These are phyloP conservation scores for Monochamus saltuarius DNA, from an alignment of 1,140 invertebrate genomes.

Conservation along the genomic window DNA sequence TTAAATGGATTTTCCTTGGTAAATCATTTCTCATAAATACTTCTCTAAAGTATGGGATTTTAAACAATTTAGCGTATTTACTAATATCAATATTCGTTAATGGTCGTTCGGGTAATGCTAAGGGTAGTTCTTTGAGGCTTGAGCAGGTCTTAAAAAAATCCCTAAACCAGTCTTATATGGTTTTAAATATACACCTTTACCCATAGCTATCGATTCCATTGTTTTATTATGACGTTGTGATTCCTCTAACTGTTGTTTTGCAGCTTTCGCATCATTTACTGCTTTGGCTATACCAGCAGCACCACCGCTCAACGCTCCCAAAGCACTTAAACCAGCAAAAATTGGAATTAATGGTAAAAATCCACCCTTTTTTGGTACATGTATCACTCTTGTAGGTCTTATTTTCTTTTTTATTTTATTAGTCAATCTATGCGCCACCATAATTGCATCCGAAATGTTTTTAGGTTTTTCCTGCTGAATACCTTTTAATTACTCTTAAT, in stretches of 20 bases:
- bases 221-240: slow-evolving; percentile 42
- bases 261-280: slow-evolving; percentile 42
- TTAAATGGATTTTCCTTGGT: no score
- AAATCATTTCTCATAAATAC: no score
- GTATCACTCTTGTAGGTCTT: slow-evolving; percentile 40
- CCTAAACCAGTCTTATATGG: slow-evolving; percentile 45
- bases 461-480: no score
- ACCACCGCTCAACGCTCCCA: slow-evolving; percentile 44
- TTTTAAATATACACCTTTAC: slow-evolving; percentile 47
- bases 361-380: slow-evolving; percentile 47
- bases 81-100: slow-evolving; percentile 37
- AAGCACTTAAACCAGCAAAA: slow-evolving; percentile 47
- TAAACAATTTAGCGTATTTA: slow-evolving; percentile 26
- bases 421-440: slow-evolving; percentile 19
- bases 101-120: slow-evolving; percentile 21
- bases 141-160: slow-evolving; percentile 7
- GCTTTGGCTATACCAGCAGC: slow-evolving; percentile 45
- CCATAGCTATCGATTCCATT: slow-evolving; percentile 45
- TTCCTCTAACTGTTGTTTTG: slow-evolving; percentile 41
- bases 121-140: slow-evolving; percentile 21
- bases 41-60: slow-evolving; percentile 43
- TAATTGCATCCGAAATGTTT: no score
- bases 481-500: slow-evolving; percentile 16
- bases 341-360: slow-evolving; percentile 47
- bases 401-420: slow-evolving; percentile 26